Conservation (phyloP, 1,140 invertebrate species). For the Drosophila parabipectinata region DNA sequence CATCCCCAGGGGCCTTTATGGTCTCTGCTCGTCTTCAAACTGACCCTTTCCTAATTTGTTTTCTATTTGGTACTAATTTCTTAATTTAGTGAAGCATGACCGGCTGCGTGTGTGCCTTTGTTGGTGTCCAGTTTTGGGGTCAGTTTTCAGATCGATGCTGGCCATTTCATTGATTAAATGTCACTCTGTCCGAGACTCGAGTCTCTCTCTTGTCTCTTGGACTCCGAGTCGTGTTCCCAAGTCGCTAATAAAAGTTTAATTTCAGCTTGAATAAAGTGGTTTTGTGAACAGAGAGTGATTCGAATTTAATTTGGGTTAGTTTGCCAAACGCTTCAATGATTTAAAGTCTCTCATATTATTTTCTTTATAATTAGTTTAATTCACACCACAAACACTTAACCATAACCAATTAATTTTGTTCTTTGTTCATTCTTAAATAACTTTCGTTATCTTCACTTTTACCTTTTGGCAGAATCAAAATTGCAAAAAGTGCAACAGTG, state of each 20-base stretch:
- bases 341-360: neutral
- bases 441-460: conserved; percentile 57
- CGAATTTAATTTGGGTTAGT: conserved; percentile 48
- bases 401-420: conserved; percentile 1
- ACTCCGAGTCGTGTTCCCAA: conserved; percentile 43
- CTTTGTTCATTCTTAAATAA: conserved; percentile 13
- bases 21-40: conserved; percentile 28
- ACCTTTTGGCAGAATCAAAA: conserved; percentile 60
- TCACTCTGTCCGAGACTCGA: conserved; percentile 9
- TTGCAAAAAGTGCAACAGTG: conserved; percentile 50
- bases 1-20: conserved; percentile 34
- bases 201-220: no score
- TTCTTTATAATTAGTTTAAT: no score
- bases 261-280: conserved; percentile 59
- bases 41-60: conserved; percentile 81
- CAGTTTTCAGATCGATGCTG: conserved; percentile 53
- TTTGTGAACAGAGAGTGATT: conserved; percentile 10
- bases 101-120: conserved; percentile 21
- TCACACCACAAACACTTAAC: no score
- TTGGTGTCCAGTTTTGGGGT: conserved; percentile 35
- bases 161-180: conserved; percentile 56
- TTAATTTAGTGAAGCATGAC: conserved; percentile 62
- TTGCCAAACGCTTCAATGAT: conserved; percentile 43
- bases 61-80: conserved; percentile 80
- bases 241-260: conserved; percentile 75